These are phyloP conservation scores for Spilosoma lubricipeda DNA, from an alignment of 2,888 invertebrate genomes.

Conservation along the genomic window DNA sequence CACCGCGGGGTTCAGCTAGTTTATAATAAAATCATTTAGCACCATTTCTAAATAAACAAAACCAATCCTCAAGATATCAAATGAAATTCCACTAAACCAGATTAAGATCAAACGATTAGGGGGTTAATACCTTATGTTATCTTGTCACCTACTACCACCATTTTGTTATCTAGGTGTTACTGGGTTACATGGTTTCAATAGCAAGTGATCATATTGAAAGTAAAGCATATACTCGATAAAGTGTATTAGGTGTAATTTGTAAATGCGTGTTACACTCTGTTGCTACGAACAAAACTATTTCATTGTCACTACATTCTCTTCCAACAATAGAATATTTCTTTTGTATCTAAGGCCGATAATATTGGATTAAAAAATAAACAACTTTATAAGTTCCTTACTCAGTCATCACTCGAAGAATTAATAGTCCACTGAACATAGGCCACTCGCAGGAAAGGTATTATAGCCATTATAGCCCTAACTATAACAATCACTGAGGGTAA, in stretches of 20 bases:
- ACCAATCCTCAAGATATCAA: background rate
- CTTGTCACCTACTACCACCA: constrained; percentile 39
- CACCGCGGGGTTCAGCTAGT: too few relatives aligned
- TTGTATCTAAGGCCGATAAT: background rate
- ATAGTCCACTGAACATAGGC: too few relatives aligned
- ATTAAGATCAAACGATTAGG: constrained; percentile 6
- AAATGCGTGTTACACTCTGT: constrained; percentile 16
- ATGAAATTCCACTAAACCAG: constrained; percentile 4
- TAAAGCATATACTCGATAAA: constrained; percentile 27
- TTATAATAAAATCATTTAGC: background rate
- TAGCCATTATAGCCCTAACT: too few relatives aligned
- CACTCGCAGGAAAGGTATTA: too few relatives aligned
- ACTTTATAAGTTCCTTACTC: background rate
- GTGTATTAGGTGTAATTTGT: constrained; percentile 18
- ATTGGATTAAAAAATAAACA: background rate
- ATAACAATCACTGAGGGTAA: too few relatives aligned
- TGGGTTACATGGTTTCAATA: constrained; percentile 17
- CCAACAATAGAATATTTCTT: background rate
- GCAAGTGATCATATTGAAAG: constrained; percentile 25
- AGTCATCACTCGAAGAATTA: too few relatives aligned
- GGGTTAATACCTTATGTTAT: background rate
- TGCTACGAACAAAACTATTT: constrained; percentile 3
- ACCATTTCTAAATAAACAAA: background rate
- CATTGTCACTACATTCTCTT: background rate
- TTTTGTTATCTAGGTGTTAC: constrained; percentile 29